phyloP scores from a whole-genome alignment of 2,113 vertebrate genomes.

The Seriola aureovittata region DNA sequence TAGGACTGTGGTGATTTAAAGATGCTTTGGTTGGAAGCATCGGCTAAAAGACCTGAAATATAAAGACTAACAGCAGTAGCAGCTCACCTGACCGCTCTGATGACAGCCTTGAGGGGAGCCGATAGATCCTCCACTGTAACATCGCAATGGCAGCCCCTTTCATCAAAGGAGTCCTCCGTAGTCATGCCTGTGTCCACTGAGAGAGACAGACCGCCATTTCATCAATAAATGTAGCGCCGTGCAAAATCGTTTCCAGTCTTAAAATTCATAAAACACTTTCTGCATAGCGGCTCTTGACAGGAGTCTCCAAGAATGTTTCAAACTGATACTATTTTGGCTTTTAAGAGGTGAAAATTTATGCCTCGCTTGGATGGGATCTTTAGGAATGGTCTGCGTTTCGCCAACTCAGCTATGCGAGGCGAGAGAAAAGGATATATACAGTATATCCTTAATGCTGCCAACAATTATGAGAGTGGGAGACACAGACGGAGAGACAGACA shows the following conservation, averaged over 20 bases:
- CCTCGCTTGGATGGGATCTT: slow-evolving; percentile 33
- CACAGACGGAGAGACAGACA: slow-evolving; percentile 15
- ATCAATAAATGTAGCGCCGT: slow-evolving; percentile 35
- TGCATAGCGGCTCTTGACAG: slow-evolving; percentile 14
- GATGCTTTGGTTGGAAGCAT: not conserved
- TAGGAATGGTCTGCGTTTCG: slow-evolving; percentile 30
- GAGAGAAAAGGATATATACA: slow-evolving; percentile 7
- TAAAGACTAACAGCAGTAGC: not conserved
- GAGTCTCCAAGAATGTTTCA: slow-evolving; percentile 45
- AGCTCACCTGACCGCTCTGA: slow-evolving; percentile 95
- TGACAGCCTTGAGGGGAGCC: slow-evolving; percentile 94
- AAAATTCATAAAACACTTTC: slow-evolving; percentile 40
- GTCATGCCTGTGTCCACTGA: slow-evolving; percentile 91
- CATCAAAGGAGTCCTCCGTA: slow-evolving; percentile 93
- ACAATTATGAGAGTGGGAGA: slow-evolving; percentile 36
- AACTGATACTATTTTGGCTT: slow-evolving; percentile 60
- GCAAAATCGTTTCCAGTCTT: slow-evolving; percentile 43
- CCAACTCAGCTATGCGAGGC: slow-evolving; percentile 44
- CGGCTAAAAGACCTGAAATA: not conserved
- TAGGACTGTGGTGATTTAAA: not conserved
- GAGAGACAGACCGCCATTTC: slow-evolving; percentile 64
- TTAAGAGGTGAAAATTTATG: slow-evolving; percentile 59
- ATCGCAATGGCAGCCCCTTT: slow-evolving; percentile 96
- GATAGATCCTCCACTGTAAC: slow-evolving; percentile 97
- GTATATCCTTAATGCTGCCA: slow-evolving; percentile 28